Conservation (phyloP, 2,888 invertebrate species). For the Eupsilia transversa region DNA sequence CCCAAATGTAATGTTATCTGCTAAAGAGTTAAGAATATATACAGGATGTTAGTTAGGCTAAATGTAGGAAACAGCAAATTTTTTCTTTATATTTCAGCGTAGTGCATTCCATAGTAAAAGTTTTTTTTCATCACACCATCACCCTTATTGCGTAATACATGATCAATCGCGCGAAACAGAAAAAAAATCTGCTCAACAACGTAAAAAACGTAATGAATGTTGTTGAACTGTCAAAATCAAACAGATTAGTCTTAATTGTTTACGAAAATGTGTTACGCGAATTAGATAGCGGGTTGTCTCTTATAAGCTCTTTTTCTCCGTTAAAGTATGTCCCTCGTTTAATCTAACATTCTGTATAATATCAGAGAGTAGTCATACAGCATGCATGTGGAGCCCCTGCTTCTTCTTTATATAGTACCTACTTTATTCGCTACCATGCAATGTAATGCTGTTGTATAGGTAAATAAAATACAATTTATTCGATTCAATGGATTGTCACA, state of each 20-base stretch:
- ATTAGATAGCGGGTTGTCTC: too few relatives aligned
- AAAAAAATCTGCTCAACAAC: too few relatives aligned
- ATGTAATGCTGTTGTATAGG: not conserved
- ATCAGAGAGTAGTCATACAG: not conserved
- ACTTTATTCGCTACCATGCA: not conserved
- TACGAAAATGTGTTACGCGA: too few relatives aligned
- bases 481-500: conserved; percentile 10
- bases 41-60: not conserved
- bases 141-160: not conserved
- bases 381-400: not conserved
- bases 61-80: not conserved
- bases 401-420: not conserved
- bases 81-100: not conserved
- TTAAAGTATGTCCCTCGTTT: not conserved
- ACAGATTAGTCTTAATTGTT: too few relatives aligned
- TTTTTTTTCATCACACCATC: too few relatives aligned
- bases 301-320: too few relatives aligned
- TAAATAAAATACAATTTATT: conserved; percentile 17
- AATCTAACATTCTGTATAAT: too few relatives aligned
- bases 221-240: too few relatives aligned
- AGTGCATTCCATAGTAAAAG: not conserved
- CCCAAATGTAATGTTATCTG: conserved; percentile 7
- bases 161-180: too few relatives aligned
- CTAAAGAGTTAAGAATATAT: not conserved
- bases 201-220: too few relatives aligned